Evolutionary conservation across 2,113 vertebrate genomes (phyloP).

Genomic region (Gadus chalcogrammus): DNA sequence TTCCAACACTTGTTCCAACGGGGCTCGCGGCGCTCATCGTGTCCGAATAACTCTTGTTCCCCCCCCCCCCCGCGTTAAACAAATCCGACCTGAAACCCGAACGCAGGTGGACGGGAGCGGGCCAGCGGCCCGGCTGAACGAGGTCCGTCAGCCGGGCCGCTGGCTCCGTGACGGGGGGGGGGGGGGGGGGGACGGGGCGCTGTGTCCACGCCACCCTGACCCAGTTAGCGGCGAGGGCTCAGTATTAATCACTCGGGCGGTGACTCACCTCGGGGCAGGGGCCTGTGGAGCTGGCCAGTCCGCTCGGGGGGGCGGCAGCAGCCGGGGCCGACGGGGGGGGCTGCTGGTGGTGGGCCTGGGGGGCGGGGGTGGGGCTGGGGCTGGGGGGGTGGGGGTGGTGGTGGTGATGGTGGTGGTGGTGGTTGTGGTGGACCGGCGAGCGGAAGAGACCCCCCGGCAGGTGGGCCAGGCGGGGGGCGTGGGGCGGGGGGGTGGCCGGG

Average conservation of each 20-base stretch:
- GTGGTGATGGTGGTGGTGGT: constrained; percentile 39
- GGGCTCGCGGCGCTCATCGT: too few species aligned
- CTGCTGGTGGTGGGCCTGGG: constrained; percentile 65
- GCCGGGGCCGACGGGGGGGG: constrained; percentile 61
- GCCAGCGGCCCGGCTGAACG: too few species aligned
- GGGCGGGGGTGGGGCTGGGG: not conserved
- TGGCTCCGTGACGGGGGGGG: constrained; percentile 23
- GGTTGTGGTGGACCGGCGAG: constrained; percentile 67
- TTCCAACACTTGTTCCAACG: too few species aligned
- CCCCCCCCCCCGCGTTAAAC: too few species aligned
- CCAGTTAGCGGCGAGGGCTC: too few species aligned
- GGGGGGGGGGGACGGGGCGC: too few species aligned
- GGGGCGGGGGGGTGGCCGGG: constrained; percentile 52
- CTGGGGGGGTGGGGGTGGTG: not conserved
- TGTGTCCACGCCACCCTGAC: too few species aligned
- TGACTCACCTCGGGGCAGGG: constrained; percentile 89
- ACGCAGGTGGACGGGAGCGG: too few species aligned
- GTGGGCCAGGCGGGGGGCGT: constrained; percentile 70
- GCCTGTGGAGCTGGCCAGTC: constrained; percentile 70
- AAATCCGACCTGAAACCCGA: too few species aligned
- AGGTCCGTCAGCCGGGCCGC: too few species aligned
- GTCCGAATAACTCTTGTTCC: too few species aligned
- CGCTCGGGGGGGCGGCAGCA: constrained; percentile 49
- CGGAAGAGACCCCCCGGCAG: constrained; percentile 81
- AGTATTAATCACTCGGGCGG: not conserved